Base-by-base conservation (phyloP, 2,888 invertebrate species). In the Steinernema hermaphroditum region DNA sequence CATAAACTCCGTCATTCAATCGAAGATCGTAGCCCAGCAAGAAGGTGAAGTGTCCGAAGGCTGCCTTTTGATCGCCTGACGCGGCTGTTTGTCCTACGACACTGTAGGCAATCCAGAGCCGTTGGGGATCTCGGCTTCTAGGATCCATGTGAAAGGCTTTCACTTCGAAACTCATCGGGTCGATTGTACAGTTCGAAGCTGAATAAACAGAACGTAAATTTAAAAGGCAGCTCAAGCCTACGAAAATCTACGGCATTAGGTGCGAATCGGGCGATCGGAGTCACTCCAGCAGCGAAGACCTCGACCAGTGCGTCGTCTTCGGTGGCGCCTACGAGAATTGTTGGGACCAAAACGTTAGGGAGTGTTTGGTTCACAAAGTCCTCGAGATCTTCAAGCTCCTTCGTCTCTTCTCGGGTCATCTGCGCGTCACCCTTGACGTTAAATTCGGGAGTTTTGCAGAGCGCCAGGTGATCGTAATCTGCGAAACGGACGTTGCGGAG, bases 381-480 rank as follows among this genome's bases (percentile, higher is more conserved):
- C 34, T 62, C 62, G 27, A 62, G n/a, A 32, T 62, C 62, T 27
- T 62, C 27, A 29, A 62, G 22, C 32, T 62, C 62, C 32, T 32
- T 24, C 29, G 32, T 32, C 27, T 62, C 37, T 4, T 62, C 62
- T 12, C 50, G 50, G 46, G 16, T 46, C 46, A 46, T 6, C 46
- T 46, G 46, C 46, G 46, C 16, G 22, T 46, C 46, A 4, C 8
- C 22, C 22, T 46, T 46, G 32, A 62, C 14, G 32, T 12, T 14
- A 16, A 62, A 62, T 1, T 62, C 32, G 16, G 62, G 62, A 24
- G 62, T 29, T 32, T 62, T 62, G 62, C 62, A 62, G 34, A 32
- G 62, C 16, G 62, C 62, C 62, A 62, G 2, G 32, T 62, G 62
- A 19, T 62, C 62, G 62, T 62, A 62, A 32, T 62, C 32, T 29